A percentile compares a stretch with the other conserved stretches of the same genome.
phyloP scores from a whole-genome alignment of 2,888 invertebrate genomes.

The Patella pellucida region DNA sequence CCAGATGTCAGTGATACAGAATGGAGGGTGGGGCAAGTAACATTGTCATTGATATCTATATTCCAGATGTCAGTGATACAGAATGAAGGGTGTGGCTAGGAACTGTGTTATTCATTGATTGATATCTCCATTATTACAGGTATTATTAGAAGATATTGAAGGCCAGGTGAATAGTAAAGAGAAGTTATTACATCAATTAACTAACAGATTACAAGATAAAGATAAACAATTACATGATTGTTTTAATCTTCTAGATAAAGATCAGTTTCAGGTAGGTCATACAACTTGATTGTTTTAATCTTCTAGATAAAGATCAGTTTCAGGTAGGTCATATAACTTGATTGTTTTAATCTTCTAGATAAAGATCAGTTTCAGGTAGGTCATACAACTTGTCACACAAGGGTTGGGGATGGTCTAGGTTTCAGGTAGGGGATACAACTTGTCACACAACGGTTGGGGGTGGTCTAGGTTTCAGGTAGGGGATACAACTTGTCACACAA shows the following conservation, averaged over 20 bases:
- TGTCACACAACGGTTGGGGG: too few species aligned
- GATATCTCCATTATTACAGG: constrained; percentile 18
- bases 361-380: background rate
- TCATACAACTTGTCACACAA: too few species aligned
- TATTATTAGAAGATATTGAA: constrained; percentile 33
- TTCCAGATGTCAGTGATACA: too few species aligned
- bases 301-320: constrained; percentile 17
- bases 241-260: constrained; percentile 25
- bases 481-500: too few species aligned
- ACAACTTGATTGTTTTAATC: constrained; percentile 35
- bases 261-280: constrained; percentile 5
- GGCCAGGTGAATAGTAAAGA: constrained; percentile 42
- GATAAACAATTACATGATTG: constrained; percentile 43
- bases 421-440: too few species aligned
- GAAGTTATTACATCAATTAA: constrained; percentile 38
- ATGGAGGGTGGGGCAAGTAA: too few species aligned
- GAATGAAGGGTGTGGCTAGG: too few species aligned
- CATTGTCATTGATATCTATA: too few species aligned
- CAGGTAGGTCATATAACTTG: constrained; percentile 22
- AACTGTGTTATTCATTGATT: too few species aligned
- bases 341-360: constrained; percentile 30
- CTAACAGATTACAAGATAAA: constrained; percentile 38
- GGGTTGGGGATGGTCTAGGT: too few species aligned
- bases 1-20: too few species aligned
- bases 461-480: too few species aligned